Evolutionary conservation across 2,113 vertebrate genomes (phyloP).

Genomic region (Chamaea fasciata): DNA sequence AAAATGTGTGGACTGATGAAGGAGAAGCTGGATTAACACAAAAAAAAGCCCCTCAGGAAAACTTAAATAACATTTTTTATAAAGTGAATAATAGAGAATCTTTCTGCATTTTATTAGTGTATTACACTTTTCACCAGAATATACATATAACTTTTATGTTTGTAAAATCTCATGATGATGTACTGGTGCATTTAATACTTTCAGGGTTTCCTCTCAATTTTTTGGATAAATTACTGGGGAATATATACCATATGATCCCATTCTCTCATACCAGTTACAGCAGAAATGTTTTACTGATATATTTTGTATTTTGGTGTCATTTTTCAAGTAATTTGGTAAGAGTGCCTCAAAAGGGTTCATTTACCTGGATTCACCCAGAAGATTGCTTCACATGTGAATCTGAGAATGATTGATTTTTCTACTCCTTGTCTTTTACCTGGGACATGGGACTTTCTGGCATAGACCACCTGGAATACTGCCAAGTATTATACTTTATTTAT

Average conservation of each 20-base stretch:
- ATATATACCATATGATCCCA: background rate
- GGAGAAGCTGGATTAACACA: background rate
- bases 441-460: background rate
- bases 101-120: background rate
- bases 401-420: background rate
- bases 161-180: background rate
- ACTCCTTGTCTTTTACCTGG: background rate
- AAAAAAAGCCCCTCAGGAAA: background rate
- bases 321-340: background rate
- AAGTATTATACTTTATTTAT: background rate
- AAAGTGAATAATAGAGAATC: background rate
- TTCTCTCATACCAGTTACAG: background rate
- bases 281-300: background rate
- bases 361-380: background rate
- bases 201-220: background rate
- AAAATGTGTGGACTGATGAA: background rate
- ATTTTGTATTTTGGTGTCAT: background rate
- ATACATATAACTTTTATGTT: background rate
- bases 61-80: background rate
- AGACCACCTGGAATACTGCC: background rate
- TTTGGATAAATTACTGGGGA: background rate
- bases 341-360: background rate
- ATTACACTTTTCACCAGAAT: background rate
- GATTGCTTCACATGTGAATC: background rate
- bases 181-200: background rate